These are phyloP conservation scores for Planococcus citri DNA, from an alignment of 1,140 invertebrate genomes.

Conservation along the genomic window DNA sequence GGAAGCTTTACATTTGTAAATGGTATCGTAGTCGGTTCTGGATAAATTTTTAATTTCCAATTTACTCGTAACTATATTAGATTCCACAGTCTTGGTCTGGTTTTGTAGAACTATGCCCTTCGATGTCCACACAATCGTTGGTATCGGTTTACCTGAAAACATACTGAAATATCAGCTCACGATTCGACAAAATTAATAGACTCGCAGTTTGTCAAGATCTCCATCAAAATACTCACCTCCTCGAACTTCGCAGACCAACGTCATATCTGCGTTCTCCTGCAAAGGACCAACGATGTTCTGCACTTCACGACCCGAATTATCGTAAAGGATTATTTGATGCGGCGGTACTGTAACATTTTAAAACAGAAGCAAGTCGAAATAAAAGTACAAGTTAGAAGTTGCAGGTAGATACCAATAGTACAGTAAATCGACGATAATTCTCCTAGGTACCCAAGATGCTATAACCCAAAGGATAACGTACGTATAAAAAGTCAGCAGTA, in stretches of 20 bases:
- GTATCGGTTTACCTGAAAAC: conserved; percentile 59
- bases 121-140: conserved; percentile 72
- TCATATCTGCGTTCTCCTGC: conserved; percentile 64
- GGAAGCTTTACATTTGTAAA: conserved; percentile 68
- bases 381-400: too few relatives aligned
- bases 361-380: too few relatives aligned
- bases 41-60: conserved; percentile 42
- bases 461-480: too few relatives aligned
- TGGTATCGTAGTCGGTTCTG: conserved; percentile 59
- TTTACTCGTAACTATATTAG: conserved; percentile 38
- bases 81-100: conserved; percentile 35
- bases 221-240: conserved; percentile 55
- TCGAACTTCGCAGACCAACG: conserved; percentile 74
- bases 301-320: conserved; percentile 51
- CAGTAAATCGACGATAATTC: too few relatives aligned
- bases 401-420: too few relatives aligned
- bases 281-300: conserved; percentile 61
- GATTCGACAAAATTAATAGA: not conserved
- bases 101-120: conserved; percentile 36
- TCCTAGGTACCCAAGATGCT: too few relatives aligned
- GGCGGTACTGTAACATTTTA: conserved; percentile 70
- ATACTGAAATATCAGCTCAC: not conserved
- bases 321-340: conserved; percentile 67
- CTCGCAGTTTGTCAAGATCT: not conserved
- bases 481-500: too few relatives aligned